Evolutionary conservation across 2,888 invertebrate species (phyloP), one percentile per base, ranked within the genome.

Genomic region (Orchestes rusci): DNA sequence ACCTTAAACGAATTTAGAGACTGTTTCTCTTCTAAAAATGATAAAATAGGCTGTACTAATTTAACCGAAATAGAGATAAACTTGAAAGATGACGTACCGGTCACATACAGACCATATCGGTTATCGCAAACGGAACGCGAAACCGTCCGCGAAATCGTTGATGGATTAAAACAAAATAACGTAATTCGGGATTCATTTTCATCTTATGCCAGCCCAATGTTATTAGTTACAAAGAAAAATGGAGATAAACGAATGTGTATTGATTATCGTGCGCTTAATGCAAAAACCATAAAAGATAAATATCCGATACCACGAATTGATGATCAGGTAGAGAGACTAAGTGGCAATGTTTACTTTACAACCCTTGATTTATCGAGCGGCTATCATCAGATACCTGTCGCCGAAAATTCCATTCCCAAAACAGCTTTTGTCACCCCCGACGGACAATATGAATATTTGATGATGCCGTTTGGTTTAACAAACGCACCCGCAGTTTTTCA

Each of bases 351-450:
- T 34, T 50, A 43, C 28, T 62, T 52, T 23, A 54, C 57, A 2
- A 45, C 48, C 2, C 37, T 60, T 4, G 59, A 62, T 36, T 27
- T 56, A 42, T 51, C 53, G 5, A 7, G 10, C 23, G 23, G 23
- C 10, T 23, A 23, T 23, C 23, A 23, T 10, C 23, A 23, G 10
- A 23, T 23, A 5, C 7, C 23, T 23, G 5, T 23, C 5, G 23
- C 5, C 23, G 23, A 23, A 23, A 10, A 23, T 10, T 23, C 23
- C 10, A 23, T 23, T 7, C 23, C 23, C 7, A 23, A 23, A 23
- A 23, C 23, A 5, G 10, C 23, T 23, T 23, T 23, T 23, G 23
- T 23, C 7, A 23, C 23, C 5, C 7, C 23, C 10, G 23, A 23
- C 23, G 23, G 23, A 5, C 23, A 23, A 7, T 23, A 23, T 23